phyloP scores from a whole-genome alignment of 2,797 vertebrate genomes.

The Scarus forsteni region DNA sequence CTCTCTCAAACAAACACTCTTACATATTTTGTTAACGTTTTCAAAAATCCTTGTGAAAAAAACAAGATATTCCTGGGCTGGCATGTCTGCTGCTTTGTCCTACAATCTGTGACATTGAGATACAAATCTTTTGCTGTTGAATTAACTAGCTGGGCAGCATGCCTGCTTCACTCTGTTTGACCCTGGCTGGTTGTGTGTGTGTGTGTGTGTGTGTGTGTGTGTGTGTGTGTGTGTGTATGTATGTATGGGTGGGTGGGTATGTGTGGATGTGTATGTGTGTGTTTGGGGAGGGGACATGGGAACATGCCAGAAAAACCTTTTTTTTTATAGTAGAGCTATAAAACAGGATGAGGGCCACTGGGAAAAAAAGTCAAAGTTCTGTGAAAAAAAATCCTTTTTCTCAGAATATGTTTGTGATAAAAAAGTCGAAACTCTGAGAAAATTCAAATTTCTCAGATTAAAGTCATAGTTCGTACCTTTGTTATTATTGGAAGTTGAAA shows the following conservation, averaged over 20 bases:
- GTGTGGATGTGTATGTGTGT: not conserved
- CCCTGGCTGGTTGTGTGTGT: conserved; percentile 30
- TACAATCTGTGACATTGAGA: conserved; percentile 67
- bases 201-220: conserved; percentile 6
- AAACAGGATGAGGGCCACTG: no score
- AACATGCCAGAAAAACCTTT: not conserved
- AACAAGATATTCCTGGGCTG: conserved; percentile 15
- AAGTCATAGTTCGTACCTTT: no score
- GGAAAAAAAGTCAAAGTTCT: no score
- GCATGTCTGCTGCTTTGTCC: conserved; percentile 13
- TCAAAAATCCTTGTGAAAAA: conserved; percentile 11
- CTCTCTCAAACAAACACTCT: not conserved
- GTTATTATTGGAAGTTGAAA: no score
- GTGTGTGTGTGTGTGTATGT: conserved; percentile 2
- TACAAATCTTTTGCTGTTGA: conserved; percentile 70
- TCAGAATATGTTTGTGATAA: no score
- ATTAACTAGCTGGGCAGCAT: conserved; percentile 68
- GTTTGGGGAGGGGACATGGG: no score
- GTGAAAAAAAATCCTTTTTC: no score
- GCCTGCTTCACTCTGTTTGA: conserved; percentile 47
- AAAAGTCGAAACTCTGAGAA: no score
- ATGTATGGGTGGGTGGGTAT: not conserved
- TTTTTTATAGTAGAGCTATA: not conserved
- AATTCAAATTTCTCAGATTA: no score
- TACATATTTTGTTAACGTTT: not conserved